Conservation (phyloP, 2,888 invertebrate genomes). For the Chrysodeixis includens region DNA sequence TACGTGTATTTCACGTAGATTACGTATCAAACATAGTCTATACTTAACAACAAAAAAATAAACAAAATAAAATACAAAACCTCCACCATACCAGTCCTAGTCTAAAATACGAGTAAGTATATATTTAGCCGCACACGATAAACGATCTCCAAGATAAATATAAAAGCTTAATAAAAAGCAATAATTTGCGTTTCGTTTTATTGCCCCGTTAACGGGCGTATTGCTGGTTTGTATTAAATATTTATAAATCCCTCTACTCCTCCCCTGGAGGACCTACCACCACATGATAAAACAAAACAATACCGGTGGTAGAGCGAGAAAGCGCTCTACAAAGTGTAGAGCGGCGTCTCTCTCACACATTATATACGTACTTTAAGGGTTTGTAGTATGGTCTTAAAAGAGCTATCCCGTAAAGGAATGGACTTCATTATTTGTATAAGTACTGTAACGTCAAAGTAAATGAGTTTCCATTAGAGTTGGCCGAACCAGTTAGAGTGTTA, state of each 20-base stretch:
- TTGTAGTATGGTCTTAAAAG: neutral
- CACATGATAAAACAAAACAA: too few species aligned
- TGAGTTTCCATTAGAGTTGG: conserved; percentile 59
- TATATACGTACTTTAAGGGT: too few species aligned
- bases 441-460: conserved; percentile 54
- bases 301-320: too few species aligned
- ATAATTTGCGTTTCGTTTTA: conserved; percentile 39
- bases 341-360: too few species aligned
- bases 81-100: too few species aligned
- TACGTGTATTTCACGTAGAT: too few species aligned
- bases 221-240: conserved; percentile 45
- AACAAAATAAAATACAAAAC: too few species aligned
- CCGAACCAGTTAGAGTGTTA: conserved; percentile 28
- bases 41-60: too few species aligned
- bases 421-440: conserved; percentile 57
- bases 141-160: conserved; percentile 22
- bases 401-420: conserved; percentile 33
- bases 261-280: conserved; percentile 6
- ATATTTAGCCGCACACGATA: neutral
- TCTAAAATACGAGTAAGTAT: neutral
- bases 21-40: too few species aligned
- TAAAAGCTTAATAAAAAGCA: conserved; percentile 39
- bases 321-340: too few species aligned
- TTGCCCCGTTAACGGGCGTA: conserved; percentile 45
- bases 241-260: conserved; percentile 42